phyloP scores from a whole-genome alignment of 2,113 vertebrate species.

The Pristiophorus japonicus region DNA sequence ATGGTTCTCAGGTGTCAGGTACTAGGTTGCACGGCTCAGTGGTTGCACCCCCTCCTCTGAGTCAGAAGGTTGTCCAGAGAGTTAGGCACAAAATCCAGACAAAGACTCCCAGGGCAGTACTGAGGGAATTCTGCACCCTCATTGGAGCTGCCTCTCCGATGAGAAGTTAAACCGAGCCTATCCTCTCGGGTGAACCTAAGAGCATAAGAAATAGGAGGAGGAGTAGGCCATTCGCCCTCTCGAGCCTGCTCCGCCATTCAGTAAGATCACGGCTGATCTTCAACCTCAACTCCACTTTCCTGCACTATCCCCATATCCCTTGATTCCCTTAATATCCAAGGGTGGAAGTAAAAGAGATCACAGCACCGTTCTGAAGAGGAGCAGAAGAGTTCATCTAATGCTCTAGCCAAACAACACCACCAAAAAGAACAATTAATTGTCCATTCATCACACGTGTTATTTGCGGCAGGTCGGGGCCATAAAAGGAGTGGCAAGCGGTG shows the following conservation, averaged over 20 bases:
- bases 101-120: background rate
- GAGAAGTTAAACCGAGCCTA: background rate
- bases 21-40: background rate
- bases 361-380: background rate
- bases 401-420: background rate
- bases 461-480: too few species aligned
- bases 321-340: too few species aligned
- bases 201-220: too few species aligned
- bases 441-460: background rate
- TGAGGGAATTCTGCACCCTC: background rate
- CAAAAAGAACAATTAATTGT: background rate
- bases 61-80: too few species aligned
- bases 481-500: too few species aligned
- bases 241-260: too few species aligned
- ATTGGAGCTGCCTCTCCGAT: background rate
- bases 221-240: too few species aligned
- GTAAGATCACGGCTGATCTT: too few species aligned
- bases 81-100: background rate
- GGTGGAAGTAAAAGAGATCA: background rate
- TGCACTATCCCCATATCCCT: too few species aligned
- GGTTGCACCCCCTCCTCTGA: background rate
- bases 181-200: background rate
- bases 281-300: too few species aligned
- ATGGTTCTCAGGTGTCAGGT: too few species aligned
- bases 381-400: background rate